Evolutionary conservation across 2,113 vertebrate species (phyloP).

Genomic region (Numida meleagris): DNA sequence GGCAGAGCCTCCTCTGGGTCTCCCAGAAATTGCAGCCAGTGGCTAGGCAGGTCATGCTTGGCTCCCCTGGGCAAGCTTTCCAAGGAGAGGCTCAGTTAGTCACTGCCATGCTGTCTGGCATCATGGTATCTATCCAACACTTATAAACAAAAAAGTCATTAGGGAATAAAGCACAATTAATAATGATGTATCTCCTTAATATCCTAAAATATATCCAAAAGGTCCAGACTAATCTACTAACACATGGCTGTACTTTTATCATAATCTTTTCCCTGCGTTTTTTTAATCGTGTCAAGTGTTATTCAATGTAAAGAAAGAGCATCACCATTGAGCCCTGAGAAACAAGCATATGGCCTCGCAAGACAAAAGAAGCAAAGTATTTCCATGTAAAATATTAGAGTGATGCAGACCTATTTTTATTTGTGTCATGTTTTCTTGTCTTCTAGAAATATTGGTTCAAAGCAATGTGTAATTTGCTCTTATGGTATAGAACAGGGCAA

Average conservation of each 20-base stretch:
- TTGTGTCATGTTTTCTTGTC: fast-evolving
- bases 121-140: fast-evolving
- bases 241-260: background rate
- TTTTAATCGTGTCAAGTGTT: background rate
- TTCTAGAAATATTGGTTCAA: background rate
- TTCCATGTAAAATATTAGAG: background rate
- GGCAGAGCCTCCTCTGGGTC: background rate
- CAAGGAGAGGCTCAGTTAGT: fast-evolving
- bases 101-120: background rate
- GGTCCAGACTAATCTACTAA: background rate
- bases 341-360: background rate
- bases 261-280: background rate
- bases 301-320: background rate
- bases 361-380: background rate
- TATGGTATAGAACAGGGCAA: fast-evolving
- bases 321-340: background rate
- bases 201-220: background rate
- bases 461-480: background rate
- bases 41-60: background rate
- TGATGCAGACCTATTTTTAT: background rate
- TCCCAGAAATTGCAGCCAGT: background rate
- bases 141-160: fast-evolving
- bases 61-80: background rate
- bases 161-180: background rate
- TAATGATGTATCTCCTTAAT: background rate